Percentiles rank a stretch among this genome's conserved stretches.
phyloP scores from a whole-genome alignment of 2,113 vertebrate species.

The Chloroceryle aenea region DNA sequence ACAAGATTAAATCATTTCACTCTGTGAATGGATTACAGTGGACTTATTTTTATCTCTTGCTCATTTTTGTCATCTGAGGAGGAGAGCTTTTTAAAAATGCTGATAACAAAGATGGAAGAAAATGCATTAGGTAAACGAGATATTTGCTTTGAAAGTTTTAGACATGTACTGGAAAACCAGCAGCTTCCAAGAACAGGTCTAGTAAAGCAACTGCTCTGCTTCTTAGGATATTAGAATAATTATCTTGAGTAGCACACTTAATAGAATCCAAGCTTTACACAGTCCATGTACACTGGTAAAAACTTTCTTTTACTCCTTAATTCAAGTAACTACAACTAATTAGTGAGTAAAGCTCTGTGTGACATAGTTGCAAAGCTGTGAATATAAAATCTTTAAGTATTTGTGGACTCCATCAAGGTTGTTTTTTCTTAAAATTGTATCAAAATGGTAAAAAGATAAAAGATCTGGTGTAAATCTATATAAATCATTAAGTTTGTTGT shows the following conservation, averaged over 20 bases:
- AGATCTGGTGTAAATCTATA: not conserved
- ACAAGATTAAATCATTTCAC: conserved; percentile 12
- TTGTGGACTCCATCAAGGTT: not conserved
- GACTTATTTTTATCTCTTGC: conserved; percentile 6
- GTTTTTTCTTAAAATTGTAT: not conserved
- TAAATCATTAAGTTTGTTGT: not conserved
- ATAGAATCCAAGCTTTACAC: not conserved
- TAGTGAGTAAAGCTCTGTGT: not conserved
- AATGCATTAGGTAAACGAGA: not conserved
- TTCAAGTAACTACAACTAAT: not conserved
- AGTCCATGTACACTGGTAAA: not conserved
- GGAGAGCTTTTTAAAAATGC: not conserved
- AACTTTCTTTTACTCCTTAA: not conserved
- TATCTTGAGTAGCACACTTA: not conserved
- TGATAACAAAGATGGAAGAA: not conserved
- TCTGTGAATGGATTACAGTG: not conserved
- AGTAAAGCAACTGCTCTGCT: not conserved
- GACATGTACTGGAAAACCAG: not conserved
- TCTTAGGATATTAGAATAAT: not conserved
- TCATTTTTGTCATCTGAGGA: not conserved
- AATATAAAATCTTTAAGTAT: not conserved
- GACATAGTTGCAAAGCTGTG: not conserved
- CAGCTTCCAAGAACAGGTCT: conserved; percentile 4
- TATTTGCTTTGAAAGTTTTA: not conserved
- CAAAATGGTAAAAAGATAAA: not conserved